Evolutionary conservation across 2,888 invertebrate genomes (phyloP), one percentile per base, ranked within the genome.

Genomic region (Plebejus melissa): DNA sequence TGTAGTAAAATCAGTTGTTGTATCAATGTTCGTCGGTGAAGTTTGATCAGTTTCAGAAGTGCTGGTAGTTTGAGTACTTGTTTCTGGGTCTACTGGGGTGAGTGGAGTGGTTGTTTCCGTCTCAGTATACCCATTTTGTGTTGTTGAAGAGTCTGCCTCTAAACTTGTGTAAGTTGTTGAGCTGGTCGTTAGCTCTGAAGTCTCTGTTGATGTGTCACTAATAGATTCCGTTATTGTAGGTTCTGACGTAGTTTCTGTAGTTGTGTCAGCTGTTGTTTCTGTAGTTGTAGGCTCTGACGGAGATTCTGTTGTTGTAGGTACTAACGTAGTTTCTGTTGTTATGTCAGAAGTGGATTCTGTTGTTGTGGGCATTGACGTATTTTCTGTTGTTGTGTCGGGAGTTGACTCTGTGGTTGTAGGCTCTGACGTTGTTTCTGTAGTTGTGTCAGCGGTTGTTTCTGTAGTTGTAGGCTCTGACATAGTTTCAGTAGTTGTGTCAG

Each of bases 381-480:
- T 46, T 11, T 46, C 46, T 11, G 46, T 46, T 2, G 46, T 46
- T 46, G 9, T 46, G 2, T 46, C 2, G 3, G 9, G 9, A 46
- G 46, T 46, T 2, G 46, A 46, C 9, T 46, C 46, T 0, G 46
- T 46, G 0, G 46, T 46, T 46, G 41, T 9, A 41, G 41, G 41
- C 41, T 41, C 41, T 38, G 38, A 41, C 1, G 7, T 46, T 46
- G 69, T 46, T 13, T 72, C 46, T 38, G 77, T 11, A 6, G 13
- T n/a, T 11, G 74, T 60, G 7, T 41, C 41, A 41, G 41, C 7
- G 1, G 9, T 41, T 2, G 41, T 1, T 50, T 41, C 58, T 6
- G 46, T 65, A 16, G 74, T 46, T 38, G 72, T 75, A 6, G 75
- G 69, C 7, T 79, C 72, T 50, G 76, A 77, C 7, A 28, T 50